Conservation (phyloP, 2,113 vertebrate genomes). For the Halichoeres trimaculatus region DNA sequence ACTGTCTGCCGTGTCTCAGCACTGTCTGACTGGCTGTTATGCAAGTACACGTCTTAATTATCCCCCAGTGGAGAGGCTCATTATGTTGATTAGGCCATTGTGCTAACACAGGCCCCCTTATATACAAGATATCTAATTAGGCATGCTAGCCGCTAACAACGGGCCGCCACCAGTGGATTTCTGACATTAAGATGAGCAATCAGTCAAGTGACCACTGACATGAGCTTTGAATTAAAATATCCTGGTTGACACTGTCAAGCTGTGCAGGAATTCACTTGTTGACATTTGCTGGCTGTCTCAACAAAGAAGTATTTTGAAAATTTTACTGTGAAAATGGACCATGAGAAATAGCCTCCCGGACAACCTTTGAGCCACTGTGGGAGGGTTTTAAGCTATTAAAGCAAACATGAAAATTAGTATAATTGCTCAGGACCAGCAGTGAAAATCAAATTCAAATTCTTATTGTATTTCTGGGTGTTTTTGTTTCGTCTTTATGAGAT, state of each 20-base stretch:
- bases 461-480: too few relatives aligned
- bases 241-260: constrained; percentile 38
- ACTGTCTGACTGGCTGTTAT: constrained; percentile 67
- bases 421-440: too few relatives aligned
- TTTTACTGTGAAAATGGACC: neutral
- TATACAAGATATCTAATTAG: constrained; percentile 79
- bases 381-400: too few relatives aligned
- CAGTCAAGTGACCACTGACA: constrained; percentile 61
- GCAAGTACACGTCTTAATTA: constrained; percentile 79
- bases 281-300: constrained; percentile 17
- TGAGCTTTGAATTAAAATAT: constrained; percentile 43
- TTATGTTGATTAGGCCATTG: constrained; percentile 78
- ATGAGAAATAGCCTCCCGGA: neutral
- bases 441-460: too few relatives aligned
- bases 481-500: too few relatives aligned
- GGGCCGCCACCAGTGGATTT: constrained; percentile 52
- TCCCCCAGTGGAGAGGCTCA: constrained; percentile 74
- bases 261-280: constrained; percentile 26
- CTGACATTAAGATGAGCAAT: constrained; percentile 66
- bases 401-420: too few relatives aligned
- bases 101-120: constrained; percentile 63
- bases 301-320: neutral
- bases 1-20: constrained; percentile 54
- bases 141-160: constrained; percentile 68
- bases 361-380: too few relatives aligned